Evolutionary conservation across 2,113 vertebrate genomes (phyloP).

Genomic region (Zingel zingel): DNA sequence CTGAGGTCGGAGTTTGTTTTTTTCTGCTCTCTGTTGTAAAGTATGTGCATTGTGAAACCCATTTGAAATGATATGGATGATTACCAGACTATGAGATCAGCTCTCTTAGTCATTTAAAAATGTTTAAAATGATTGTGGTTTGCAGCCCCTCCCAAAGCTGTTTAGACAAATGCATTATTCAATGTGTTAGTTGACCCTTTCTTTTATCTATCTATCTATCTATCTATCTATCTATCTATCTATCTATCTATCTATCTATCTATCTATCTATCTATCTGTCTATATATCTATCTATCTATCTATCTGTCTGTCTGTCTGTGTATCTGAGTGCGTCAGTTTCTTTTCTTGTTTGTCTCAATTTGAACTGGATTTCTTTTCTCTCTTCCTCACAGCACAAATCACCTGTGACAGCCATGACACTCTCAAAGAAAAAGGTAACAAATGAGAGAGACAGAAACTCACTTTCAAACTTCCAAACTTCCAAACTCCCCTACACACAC

Average conservation of each 20-base stretch:
- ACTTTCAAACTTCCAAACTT: constrained; percentile 62
- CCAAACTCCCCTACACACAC: constrained; percentile 35
- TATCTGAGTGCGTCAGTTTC: neutral
- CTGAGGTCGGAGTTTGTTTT: constrained; percentile 1
- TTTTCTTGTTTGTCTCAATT: constrained; percentile 6
- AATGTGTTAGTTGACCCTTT: neutral
- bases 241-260: neutral
- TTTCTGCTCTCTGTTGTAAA: neutral
- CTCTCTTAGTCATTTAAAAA: constrained; percentile 6
- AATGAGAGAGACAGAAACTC: constrained; percentile 31
- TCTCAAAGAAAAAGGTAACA: constrained; percentile 88
- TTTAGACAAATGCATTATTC: neutral
- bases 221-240: neutral
- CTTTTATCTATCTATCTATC: neutral
- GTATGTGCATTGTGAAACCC: neutral
- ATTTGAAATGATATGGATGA: constrained; percentile 4
- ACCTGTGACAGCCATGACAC: constrained; percentile 85
- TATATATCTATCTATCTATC: neutral
- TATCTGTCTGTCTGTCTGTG: neutral
- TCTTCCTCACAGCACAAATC: constrained; percentile 82
- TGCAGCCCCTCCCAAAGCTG: constrained; percentile 1
- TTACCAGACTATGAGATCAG: constrained; percentile 18
- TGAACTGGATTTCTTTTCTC: constrained; percentile 26
- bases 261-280: constrained; percentile 3
- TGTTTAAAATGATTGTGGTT: constrained; percentile 25